These are phyloP conservation scores for Diplazon laetatorius DNA, from an alignment of 2,888 invertebrate genomes.

Conservation along the genomic window DNA sequence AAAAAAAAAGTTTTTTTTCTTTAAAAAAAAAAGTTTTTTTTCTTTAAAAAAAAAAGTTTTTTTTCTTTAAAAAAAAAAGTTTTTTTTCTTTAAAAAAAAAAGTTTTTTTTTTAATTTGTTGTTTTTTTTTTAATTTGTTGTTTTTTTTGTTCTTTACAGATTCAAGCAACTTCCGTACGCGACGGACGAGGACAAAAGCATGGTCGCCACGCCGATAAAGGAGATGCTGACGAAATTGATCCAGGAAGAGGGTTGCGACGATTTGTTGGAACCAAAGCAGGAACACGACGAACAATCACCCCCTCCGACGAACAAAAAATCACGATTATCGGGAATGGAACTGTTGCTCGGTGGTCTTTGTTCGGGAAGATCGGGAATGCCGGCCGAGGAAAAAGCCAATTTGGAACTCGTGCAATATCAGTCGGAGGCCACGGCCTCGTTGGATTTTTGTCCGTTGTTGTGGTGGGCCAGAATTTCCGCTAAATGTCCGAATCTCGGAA, in stretches of 20 bases:
- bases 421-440: conserved; percentile 81
- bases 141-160: conserved; percentile 65
- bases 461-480: conserved; percentile 82
- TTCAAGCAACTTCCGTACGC: conserved; percentile 83
- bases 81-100: too few relatives aligned
- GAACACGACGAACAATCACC: conserved; percentile 73
- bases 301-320: conserved; percentile 77
- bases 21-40: too few relatives aligned
- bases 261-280: conserved; percentile 64
- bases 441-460: conserved; percentile 82
- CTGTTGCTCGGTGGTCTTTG: conserved; percentile 80
- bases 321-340: conserved; percentile 82
- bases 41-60: too few relatives aligned
- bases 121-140: neutral
- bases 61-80: too few relatives aligned
- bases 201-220: conserved; percentile 79
- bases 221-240: conserved; percentile 81
- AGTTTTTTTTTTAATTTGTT: too few relatives aligned
- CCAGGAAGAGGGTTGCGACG: conserved; percentile 76
- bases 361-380: conserved; percentile 78
- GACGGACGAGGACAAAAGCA: conserved; percentile 81
- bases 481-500: conserved; percentile 82
- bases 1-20: too few relatives aligned
- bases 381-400: conserved; percentile 81
- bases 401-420: conserved; percentile 83